Evolutionary conservation across 2,797 vertebrate genomes (phyloP).

Genomic region (Anabas testudineus): DNA sequence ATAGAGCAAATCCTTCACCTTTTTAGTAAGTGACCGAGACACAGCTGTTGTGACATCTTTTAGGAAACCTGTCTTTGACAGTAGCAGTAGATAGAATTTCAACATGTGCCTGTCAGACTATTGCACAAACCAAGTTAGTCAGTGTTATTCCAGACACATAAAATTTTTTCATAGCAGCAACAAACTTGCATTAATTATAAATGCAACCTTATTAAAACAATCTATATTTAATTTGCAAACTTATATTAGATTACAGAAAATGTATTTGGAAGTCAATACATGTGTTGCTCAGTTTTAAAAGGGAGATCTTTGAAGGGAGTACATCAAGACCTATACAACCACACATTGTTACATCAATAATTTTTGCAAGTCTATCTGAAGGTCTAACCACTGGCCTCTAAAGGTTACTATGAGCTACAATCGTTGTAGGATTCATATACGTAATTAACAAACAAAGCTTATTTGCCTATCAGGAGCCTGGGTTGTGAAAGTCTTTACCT

Average conservation of each 20-base stretch:
- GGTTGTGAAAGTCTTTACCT: slow-evolving; percentile 82
- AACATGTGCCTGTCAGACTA: not conserved
- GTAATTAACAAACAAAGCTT: slow-evolving; percentile 82
- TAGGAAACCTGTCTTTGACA: not conserved
- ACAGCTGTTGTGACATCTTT: not conserved
- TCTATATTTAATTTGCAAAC: slow-evolving; percentile 99
- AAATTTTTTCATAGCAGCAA: not conserved
- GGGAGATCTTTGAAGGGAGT: slow-evolving; percentile 90
- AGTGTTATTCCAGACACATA: not conserved
- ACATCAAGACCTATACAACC: slow-evolving; percentile 85
- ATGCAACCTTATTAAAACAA: slow-evolving; percentile 97
- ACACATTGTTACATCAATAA: slow-evolving; percentile 82
- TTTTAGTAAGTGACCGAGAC: not conserved
- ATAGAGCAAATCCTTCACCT: not conserved
- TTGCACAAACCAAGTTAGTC: not conserved
- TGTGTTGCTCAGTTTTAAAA: slow-evolving; percentile 89
- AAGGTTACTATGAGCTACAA: slow-evolving; percentile 85
- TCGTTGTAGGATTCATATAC: slow-evolving; percentile 75
- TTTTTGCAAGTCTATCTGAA: slow-evolving; percentile 75
- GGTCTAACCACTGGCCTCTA: slow-evolving; percentile 81
- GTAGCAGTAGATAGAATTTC: not conserved
- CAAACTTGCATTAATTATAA: slow-evolving; percentile 65
- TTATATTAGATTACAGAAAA: slow-evolving; percentile 99
- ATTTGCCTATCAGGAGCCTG: slow-evolving; percentile 83
- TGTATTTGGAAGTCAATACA: slow-evolving; percentile 94